Evolutionary conservation across 2,888 invertebrate genomes (phyloP).

Genomic region (Notodonta dromedarius): DNA sequence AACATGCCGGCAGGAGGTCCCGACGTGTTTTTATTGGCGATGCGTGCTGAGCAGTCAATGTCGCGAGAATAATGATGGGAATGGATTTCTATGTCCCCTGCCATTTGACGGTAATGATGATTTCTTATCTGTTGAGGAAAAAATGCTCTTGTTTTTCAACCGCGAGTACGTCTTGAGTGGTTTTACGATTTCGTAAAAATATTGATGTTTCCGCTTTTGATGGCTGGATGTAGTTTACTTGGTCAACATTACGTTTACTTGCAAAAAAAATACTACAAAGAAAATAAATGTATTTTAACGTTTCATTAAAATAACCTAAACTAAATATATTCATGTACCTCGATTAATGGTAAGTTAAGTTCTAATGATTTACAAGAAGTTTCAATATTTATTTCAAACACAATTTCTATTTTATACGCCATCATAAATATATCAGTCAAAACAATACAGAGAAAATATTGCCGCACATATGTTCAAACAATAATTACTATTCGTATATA

Average conservation of each 20-base stretch:
- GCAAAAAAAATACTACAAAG: too few relatives aligned
- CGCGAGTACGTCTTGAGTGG: constrained; percentile 23
- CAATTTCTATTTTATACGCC: constrained; percentile 7
- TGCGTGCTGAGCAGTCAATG: constrained; percentile 73
- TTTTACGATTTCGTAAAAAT: constrained; percentile 24
- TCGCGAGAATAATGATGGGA: constrained; percentile 71
- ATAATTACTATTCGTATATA: constrained; percentile 60
- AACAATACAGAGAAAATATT: constrained; percentile 35
- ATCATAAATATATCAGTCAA: constrained; percentile 11
- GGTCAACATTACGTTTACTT: too few relatives aligned
- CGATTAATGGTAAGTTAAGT: too few relatives aligned
- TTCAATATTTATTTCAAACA: neutral
- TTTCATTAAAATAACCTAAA: too few relatives aligned
- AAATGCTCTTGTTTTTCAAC: constrained; percentile 45
- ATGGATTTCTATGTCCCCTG: constrained; percentile 55
- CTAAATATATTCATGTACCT: too few relatives aligned
- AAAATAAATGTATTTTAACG: too few relatives aligned
- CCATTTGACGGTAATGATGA: constrained; percentile 54
- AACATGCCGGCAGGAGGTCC: constrained; percentile 72
- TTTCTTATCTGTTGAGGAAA: constrained; percentile 51
- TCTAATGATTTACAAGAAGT: too few relatives aligned
- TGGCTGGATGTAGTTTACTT: neutral
- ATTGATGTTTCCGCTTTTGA: neutral
- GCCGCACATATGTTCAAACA: constrained; percentile 52
- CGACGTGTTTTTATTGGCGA: constrained; percentile 72